phyloP scores from a whole-genome alignment of 2,888 invertebrate genomes.

The Chymomyza procnemis region DNA sequence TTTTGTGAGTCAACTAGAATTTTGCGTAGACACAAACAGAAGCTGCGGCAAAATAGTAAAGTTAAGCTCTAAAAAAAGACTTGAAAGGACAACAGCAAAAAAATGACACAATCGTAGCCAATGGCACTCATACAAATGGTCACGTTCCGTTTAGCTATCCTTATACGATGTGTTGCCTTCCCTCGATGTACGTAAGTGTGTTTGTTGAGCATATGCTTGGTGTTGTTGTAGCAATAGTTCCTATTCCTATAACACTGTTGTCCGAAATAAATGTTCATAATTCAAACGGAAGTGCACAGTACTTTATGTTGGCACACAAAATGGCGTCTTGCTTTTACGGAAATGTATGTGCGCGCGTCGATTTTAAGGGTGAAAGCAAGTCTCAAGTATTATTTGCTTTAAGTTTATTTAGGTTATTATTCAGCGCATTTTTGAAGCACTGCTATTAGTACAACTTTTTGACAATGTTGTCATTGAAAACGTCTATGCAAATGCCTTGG shows the following conservation, averaged over 20 bases:
- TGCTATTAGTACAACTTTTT: not conserved
- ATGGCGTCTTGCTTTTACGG: not conserved
- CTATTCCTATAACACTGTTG: not conserved
- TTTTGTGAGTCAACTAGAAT: slow-evolving; percentile 1
- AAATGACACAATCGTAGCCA: not conserved
- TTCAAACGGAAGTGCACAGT: not conserved
- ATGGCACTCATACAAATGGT: slow-evolving; percentile 45
- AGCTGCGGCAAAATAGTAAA: not conserved
- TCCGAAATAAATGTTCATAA: slow-evolving; percentile 24
- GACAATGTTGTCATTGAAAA: not conserved
- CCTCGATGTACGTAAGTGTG: slow-evolving; percentile 9
- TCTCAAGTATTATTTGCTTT: not conserved
- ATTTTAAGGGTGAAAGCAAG: no score
- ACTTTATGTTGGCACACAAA: not conserved
- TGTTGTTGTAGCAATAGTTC: slow-evolving; percentile 15
- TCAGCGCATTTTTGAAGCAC: not conserved
- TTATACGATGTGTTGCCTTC: slow-evolving; percentile 27
- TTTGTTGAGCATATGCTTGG: not conserved
- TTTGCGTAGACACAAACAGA: not conserved
- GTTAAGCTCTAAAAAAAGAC: not conserved
- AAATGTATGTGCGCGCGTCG: not conserved
- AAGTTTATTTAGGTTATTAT: not conserved
- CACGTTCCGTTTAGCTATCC: slow-evolving; percentile 44
- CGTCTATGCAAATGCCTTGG: no score
- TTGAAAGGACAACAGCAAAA: not conserved